Evolutionary conservation across 1,140 invertebrate species (phyloP), one percentile per base, ranked within the genome.

Genomic region (Hyles vespertilio): DNA sequence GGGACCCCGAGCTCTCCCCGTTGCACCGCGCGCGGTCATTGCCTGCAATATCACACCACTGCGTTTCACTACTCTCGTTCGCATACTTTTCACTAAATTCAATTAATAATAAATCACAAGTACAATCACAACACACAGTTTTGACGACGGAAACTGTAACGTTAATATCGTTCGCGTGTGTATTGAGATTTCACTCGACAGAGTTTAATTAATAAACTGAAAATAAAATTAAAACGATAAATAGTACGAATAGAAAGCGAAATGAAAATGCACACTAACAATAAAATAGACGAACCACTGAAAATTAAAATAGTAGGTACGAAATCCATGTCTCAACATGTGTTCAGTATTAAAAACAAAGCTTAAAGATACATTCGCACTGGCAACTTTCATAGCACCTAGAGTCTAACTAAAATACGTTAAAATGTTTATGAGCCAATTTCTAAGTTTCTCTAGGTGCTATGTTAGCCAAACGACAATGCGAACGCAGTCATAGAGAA

Each of bases 11-110:
- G 51, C 81, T 70, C 63, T 77, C 78, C 45, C 79, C 81, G 71
- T 74, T 76, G 78, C 78, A 76, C 45, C 81, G 72, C 61, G 67
- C 55, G 51, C 85, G 84, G 76, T 88, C 85, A 86, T 67, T 84
- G 82, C 85, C 85, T 88, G 77, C 53, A 69, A 69, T 32, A 61
- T 43, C n/a, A 63, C 32, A 51, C 10, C 0, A 51, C n/a, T 22
- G 11, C 12, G 48, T 48, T 48, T n/a, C 48, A 50, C 48, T 22
- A 40, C 36, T 5, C 36, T 40, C 36, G 22, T 40, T 40, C 36
- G 11, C 12, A 47, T 45, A 22, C n/a, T 22, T 50, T 49, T 0
- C 32, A 22, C 6, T 32, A 32, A 50, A 50, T 6, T 50, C 5
- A 50, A 50, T 47, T 3, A 47, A 11, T 47, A 47, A 8, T 8